A percentile compares a stretch with the other conserved stretches of the same genome.
Conservation (phyloP, 1,140 invertebrate species). For the Sitodiplosis mosellana region DNA sequence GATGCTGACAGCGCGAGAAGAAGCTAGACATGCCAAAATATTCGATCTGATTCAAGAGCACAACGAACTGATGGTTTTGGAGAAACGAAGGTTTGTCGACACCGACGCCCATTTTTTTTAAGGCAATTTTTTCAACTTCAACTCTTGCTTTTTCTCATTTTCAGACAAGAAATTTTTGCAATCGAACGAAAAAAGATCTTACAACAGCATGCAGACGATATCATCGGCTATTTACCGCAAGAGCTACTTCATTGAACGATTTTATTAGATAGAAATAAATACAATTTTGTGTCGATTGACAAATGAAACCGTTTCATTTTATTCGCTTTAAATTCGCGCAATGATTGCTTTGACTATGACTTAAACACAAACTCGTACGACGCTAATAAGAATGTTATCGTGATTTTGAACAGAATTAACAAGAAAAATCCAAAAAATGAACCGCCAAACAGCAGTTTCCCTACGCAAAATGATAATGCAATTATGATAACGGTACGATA, state of each 20-base stretch:
- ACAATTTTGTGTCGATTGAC: no score
- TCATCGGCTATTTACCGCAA: slow-evolving; percentile 7
- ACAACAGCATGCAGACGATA: slow-evolving; percentile 3
- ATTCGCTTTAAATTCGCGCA: no score
- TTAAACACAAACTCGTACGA: no score
- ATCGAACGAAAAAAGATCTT: slow-evolving; percentile 7
- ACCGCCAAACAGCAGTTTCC: slow-evolving; percentile 10
- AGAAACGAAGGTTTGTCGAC: slow-evolving; percentile 2
- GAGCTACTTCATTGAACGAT: not conserved
- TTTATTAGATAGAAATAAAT: no score
- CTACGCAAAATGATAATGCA: slow-evolving; percentile 9
- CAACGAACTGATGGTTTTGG: slow-evolving; percentile 1
- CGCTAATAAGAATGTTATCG: no score
- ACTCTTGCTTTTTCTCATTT: not conserved
- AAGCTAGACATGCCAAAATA: slow-evolving; percentile 2
- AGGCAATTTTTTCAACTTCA: not conserved
- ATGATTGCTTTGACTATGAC: no score
- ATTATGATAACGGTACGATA: slow-evolving; percentile 30
- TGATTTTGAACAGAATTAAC: slow-evolving; percentile 4
- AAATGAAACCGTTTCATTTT: no score
- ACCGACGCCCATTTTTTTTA: not conserved
- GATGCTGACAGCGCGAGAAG: slow-evolving; percentile 4
- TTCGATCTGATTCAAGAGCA: slow-evolving; percentile 3
- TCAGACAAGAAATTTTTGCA: slow-evolving; percentile 7
- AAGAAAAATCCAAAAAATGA: slow-evolving; percentile 9